phyloP scores from a whole-genome alignment of 2,113 vertebrate genomes.

The Pseudopipra pipra region DNA sequence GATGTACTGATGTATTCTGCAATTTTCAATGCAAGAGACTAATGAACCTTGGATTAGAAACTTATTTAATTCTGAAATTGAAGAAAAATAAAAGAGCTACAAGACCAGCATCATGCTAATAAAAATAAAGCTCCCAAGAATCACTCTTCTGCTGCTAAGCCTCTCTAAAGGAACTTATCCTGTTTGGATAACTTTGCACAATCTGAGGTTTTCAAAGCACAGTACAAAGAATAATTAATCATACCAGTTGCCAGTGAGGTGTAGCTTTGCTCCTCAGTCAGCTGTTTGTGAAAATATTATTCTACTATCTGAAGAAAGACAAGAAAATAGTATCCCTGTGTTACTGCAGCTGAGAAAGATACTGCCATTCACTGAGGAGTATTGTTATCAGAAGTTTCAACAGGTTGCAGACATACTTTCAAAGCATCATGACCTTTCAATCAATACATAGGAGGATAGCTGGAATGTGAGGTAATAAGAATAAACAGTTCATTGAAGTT shows the following conservation, averaged over 20 bases:
- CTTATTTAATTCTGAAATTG: not conserved
- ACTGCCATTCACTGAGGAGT: not conserved
- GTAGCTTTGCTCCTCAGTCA: not conserved
- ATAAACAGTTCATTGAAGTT: not conserved
- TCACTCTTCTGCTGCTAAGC: not conserved
- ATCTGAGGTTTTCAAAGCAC: not conserved
- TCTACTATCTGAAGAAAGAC: not conserved
- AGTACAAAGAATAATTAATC: not conserved
- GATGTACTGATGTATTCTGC: not conserved
- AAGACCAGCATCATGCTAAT: not conserved
- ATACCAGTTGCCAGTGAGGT: not conserved
- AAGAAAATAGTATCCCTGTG: not conserved
- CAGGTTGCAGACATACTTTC: not conserved
- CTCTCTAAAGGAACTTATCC: not conserved
- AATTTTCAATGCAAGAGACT: not conserved
- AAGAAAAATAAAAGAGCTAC: not conserved
- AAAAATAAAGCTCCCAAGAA: not conserved
- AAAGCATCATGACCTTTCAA: slow-evolving; percentile 17
- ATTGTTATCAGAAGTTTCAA: not conserved
- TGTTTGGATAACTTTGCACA: not conserved
- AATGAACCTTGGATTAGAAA: not conserved
- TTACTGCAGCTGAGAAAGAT: not conserved
- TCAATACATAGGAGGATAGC: not conserved
- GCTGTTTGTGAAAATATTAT: not conserved
- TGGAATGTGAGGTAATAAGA: slow-evolving; percentile 23